These are phyloP conservation scores for Phyto melanocephala DNA, from an alignment of 2,888 invertebrate genomes.

Conservation along the genomic window DNA sequence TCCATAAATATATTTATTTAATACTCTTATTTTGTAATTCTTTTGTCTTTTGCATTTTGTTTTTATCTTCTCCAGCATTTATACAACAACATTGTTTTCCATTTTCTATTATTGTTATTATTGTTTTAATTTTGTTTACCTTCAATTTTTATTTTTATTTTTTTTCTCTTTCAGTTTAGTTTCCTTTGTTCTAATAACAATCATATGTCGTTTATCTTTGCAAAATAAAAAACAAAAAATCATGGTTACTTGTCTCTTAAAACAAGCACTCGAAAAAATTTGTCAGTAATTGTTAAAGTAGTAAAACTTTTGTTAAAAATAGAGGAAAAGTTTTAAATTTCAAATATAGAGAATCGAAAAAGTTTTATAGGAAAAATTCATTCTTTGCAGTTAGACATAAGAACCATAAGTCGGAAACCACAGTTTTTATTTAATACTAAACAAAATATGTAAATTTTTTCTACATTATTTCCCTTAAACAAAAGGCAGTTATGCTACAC, in stretches of 20 bases:
- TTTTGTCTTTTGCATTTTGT: neutral
- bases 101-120: constrained; percentile 16
- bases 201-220: neutral
- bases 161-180: neutral
- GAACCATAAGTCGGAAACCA: too few species aligned
- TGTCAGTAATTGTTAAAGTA: neutral
- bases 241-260: neutral
- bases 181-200: constrained; percentile 37
- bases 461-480: too few species aligned
- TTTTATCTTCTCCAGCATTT: constrained; percentile 13
- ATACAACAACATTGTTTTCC: constrained; percentile 16
- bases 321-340: too few species aligned
- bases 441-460: too few species aligned
- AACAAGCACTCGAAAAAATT: neutral
- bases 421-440: too few species aligned
- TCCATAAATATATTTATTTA: constrained; percentile 59
- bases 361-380: too few species aligned
- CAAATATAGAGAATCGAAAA: too few species aligned
- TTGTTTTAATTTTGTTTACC: constrained; percentile 40
- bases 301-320: neutral
- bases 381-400: too few species aligned
- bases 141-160: neutral
- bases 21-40: constrained; percentile 38
- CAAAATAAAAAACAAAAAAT: neutral
- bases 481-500: too few species aligned